Evolutionary conservation across 2,113 vertebrate genomes (phyloP).

Genomic region (Ailurus styani): DNA sequence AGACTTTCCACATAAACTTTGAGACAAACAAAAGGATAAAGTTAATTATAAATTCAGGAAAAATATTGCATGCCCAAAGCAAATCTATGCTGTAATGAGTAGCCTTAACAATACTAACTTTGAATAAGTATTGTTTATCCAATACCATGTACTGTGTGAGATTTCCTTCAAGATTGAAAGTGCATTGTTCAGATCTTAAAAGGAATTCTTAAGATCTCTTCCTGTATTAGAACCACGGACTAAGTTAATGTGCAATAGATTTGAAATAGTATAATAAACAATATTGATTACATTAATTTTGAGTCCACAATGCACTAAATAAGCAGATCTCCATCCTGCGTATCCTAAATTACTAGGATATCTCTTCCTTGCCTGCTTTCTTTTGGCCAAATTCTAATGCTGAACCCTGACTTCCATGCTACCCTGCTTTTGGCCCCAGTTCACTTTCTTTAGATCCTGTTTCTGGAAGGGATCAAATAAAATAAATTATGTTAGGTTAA

Average conservation of each 20-base stretch:
- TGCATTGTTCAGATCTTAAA: neutral
- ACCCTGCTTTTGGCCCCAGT: neutral
- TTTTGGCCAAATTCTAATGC: neutral
- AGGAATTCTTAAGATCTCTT: constrained; percentile 18
- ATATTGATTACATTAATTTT: neutral
- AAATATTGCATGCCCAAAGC: neutral
- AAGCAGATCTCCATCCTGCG: neutral
- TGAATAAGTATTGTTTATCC: neutral
- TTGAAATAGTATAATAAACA: neutral
- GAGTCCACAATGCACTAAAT: neutral
- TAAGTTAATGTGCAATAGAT: neutral
- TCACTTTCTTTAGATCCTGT: neutral
- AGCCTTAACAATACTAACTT: neutral
- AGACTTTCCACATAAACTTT: neutral
- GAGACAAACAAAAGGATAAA: constrained; percentile 44
- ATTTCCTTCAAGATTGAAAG: constrained; percentile 32
- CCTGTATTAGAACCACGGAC: neutral
- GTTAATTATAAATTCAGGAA: constrained; percentile 33
- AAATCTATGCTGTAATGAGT: neutral
- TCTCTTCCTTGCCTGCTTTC: neutral
- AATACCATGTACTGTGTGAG: neutral
- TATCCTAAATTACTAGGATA: neutral
- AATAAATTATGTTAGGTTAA: neutral
- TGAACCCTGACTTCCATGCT: rapidly evolving
- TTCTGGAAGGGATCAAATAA: neutral